Evolutionary conservation across 2,113 vertebrate species (phyloP), one percentile per base, ranked within the genome.

Genomic region (Scolopax mira): DNA sequence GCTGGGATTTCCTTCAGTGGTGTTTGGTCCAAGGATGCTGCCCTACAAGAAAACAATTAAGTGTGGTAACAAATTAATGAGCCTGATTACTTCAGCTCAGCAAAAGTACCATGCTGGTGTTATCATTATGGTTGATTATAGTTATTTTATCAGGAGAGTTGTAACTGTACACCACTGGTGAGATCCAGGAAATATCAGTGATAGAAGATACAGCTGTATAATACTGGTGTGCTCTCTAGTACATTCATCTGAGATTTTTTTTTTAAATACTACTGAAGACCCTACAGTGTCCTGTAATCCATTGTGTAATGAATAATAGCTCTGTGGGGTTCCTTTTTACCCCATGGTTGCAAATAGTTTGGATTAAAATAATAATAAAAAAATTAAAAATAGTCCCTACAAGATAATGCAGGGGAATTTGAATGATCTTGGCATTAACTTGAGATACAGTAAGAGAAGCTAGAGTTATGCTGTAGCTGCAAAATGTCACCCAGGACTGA

Each of bases 1-100:
- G 33, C 70, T 79, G 48, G 46, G 28, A 12, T 81, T 72, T 75
- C 58, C 37, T 90, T 72, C 72, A 73, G 7, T 49, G 37, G 14
- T 27, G 23, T 57, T 73, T 85, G 16, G 86, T 92, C 79, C 86
- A 90, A 35, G 49, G 44, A 57, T 90, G 70, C 79, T 75, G 48
- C 44, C 79, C 75, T 92, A 64, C 62, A 93, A 88, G 74, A 60
- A 85, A 65, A 77, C 54, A 90, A 79, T 75, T 93, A 92, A 61
- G n/a, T 2, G 0, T 57, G 24, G 30, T 66, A 83, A 51, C 79
- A 88, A 93, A 71, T 79, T 90, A 93, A 90, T 75, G 74, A 92
- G 23, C 42, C 39, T 64, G 42, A 72, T 92, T 94, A 60, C 66
- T 79, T 90, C 25, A 90, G 55, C 79, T 95, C 61, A 71, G 88